Base-by-base conservation (phyloP, 1,140 invertebrate genomes). In the Heliconius himera region DNA sequence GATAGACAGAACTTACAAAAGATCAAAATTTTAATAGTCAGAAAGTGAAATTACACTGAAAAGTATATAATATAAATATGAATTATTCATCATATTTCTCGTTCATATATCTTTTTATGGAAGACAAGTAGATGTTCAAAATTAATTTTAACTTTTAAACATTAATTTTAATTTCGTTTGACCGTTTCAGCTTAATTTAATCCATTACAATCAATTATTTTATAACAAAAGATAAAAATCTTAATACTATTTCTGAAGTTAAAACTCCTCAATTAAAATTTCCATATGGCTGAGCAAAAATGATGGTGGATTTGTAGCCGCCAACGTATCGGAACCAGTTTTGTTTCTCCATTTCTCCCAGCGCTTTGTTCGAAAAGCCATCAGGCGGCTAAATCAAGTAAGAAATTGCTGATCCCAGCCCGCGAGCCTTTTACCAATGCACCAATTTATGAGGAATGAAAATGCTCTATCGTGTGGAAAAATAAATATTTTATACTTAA, bases 301-400 rank as follows among this genome's bases (percentile, higher is more conserved):
- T 82, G 79, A 74, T 79, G 73, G 22, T 74, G 73, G 73, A 70
- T 70, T 70, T 66, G 60, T 54, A 66, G 66, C 78, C 66, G 73
- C 66, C 26, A 75, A 70, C 78, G 66, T 79, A 79, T 80, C 78
- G 33, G n/a, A 36, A 29, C 74, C 66, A 76, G 70, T 87, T 88
- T 89, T 89, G 84, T 88, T 87, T 84, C 83, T 85, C 80, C 82
- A 87, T 88, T 87, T 86, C 79, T 85, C 87, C 81, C 83, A 81
- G 76, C 87, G 84, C 84, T 89, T 91, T 91, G 88, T 90, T 88
- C 83, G 81, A 80, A 89, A 91, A 90, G 85, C 90, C 87, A 91
- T 92, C 91, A 91, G 81, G 74, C 82, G 85, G 87, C 81, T 87
- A 87, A 93, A 93, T 91, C 91, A 91, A 90, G 91, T 91, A 93